These are phyloP conservation scores for Amphimallon solstitiale DNA, from an alignment of 2,888 invertebrate genomes.

Conservation along the genomic window DNA sequence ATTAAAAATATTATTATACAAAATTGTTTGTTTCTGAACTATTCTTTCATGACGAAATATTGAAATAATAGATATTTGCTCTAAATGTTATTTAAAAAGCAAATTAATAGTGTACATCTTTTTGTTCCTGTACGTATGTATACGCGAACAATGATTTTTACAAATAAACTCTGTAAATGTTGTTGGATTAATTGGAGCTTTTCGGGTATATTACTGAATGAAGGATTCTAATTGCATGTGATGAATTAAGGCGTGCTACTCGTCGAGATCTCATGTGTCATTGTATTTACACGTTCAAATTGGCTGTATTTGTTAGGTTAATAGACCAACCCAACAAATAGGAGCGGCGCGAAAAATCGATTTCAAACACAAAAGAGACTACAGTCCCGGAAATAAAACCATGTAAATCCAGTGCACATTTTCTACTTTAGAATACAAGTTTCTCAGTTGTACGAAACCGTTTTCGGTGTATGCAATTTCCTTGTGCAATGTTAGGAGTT, in stretches of 20 bases:
- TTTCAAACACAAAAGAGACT: slow-evolving; percentile 28
- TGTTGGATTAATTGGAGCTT: not conserved
- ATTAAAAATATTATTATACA: no score
- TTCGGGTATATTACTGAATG: slow-evolving; percentile 2
- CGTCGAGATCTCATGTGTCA: slow-evolving; percentile 21
- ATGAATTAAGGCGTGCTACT: slow-evolving; percentile 12
- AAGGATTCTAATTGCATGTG: slow-evolving; percentile 13
- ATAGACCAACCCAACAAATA: slow-evolving; percentile 36
- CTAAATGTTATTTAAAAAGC: no score
- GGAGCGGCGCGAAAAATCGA: slow-evolving; percentile 36
- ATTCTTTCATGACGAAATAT: no score
- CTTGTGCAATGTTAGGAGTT: no score
- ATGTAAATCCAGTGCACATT: slow-evolving; percentile 20
- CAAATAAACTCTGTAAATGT: not conserved
- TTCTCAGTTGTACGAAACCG: slow-evolving; percentile 5
- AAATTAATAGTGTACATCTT: no score
- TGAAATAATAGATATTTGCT: no score
- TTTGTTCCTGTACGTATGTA: no score
- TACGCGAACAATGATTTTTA: no score
- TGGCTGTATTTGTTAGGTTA: slow-evolving; percentile 35
- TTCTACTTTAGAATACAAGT: not conserved
- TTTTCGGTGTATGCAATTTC: not conserved
- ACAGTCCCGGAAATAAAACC: slow-evolving; percentile 27
- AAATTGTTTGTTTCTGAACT: no score
- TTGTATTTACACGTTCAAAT: slow-evolving; percentile 36